Conservation (phyloP, 2,113 vertebrate genomes). For the Clarias magur region DNA sequence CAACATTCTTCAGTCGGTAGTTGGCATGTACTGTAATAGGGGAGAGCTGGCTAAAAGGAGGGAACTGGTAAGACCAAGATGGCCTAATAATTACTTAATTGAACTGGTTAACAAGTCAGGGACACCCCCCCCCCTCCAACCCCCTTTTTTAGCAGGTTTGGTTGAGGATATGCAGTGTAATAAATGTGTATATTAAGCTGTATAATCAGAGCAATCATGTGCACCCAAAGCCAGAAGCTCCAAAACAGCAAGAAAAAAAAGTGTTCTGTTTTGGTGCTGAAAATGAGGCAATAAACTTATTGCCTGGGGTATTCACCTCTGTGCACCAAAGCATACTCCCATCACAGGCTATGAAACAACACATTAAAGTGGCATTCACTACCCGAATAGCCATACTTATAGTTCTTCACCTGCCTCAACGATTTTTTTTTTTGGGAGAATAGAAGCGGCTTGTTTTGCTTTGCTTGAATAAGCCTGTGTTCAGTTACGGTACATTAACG, state of each 20-base stretch:
- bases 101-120: not conserved
- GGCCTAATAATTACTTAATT: not conserved
- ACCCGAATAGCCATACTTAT: not conserved
- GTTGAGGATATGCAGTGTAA: not conserved
- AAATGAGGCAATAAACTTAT: not conserved
- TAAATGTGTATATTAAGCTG: not conserved
- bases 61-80: not conserved
- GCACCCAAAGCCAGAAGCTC: not conserved
- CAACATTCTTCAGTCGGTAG: not conserved
- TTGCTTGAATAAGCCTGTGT: not conserved
- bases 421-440: not conserved
- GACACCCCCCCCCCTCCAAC: not conserved
- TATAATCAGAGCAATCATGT: not conserved
- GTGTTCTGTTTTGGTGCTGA: not conserved
- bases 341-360: not conserved
- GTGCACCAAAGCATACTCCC: not conserved
- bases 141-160: not conserved
- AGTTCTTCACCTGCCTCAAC: not conserved
- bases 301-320: not conserved
- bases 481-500: not conserved
- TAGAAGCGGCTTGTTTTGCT: not conserved
- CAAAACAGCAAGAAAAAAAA: not conserved
- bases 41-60: not conserved
- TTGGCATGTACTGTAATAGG: not conserved
- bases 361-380: not conserved